Conservation (phyloP, 2,113 vertebrate species). For the Miniopterus natalensis region DNA sequence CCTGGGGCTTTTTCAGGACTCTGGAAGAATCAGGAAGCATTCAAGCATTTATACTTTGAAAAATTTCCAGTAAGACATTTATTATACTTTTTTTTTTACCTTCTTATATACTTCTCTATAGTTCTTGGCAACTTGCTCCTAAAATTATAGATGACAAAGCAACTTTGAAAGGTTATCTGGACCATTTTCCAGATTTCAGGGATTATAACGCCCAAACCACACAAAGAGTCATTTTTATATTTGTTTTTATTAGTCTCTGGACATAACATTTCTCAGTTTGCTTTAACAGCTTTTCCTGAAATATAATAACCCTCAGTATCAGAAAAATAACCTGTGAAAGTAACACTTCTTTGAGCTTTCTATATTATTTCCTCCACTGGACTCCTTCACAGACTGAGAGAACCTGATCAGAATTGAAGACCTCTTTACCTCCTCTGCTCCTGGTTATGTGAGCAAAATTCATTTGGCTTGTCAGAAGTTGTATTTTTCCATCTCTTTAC, state of each 20-base stretch:
- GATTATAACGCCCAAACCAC: neutral
- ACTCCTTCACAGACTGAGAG: neutral
- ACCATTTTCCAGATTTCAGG: neutral
- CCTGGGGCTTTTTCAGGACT: conserved; percentile 95
- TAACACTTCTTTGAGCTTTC: neutral
- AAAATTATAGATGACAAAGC: neutral
- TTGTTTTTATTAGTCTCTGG: conserved; percentile 12
- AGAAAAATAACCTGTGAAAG: neutral
- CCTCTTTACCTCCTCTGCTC: neutral
- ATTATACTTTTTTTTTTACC: neutral
- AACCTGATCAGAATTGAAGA: neutral
- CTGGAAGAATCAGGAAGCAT: conserved; percentile 95
- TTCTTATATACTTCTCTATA: neutral
- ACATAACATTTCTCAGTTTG: neutral
- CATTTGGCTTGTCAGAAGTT: neutral
- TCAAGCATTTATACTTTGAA: conserved; percentile 94
- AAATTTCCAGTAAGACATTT: conserved; percentile 94
- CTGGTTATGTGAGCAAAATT: neutral
- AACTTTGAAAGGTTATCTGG: neutral
- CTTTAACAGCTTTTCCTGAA: neutral
- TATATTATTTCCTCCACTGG: neutral
- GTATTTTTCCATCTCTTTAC: neutral
- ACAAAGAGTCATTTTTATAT: neutral
- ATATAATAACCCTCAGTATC: neutral
- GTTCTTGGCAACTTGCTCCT: neutral